These are phyloP conservation scores for Oreochromis mossambicus DNA, from an alignment of 2,797 vertebrate species.

Conservation along the genomic window DNA sequence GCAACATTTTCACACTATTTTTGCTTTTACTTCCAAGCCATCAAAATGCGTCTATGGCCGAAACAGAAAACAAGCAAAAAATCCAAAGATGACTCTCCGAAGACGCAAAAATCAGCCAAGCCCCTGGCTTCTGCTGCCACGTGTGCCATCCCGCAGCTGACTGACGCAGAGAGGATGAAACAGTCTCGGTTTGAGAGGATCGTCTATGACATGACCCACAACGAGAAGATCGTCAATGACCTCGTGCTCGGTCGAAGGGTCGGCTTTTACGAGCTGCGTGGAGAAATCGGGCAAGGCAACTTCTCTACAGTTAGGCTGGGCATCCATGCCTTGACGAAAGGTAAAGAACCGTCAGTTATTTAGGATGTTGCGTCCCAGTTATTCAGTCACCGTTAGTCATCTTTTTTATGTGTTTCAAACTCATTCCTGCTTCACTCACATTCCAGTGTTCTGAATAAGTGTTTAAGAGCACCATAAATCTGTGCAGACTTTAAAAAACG, in stretches of 20 bases:
- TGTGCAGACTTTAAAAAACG: conserved; percentile 8
- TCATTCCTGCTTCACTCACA: background rate
- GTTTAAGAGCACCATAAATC: background rate
- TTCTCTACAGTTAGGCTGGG: conserved; percentile 79
- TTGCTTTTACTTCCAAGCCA: conserved; percentile 31
- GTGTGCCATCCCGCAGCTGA: conserved; percentile 37
- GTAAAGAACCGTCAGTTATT: conserved; percentile 37
- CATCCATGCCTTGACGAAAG: conserved; percentile 77
- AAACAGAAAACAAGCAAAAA: conserved; percentile 55
- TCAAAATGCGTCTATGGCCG: conserved; percentile 49
- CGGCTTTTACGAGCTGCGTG: conserved; percentile 79
- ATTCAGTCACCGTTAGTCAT: background rate
- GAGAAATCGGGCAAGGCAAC: conserved; percentile 77
- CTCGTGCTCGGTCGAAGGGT: conserved; percentile 70
- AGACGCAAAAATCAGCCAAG: conserved; percentile 13
- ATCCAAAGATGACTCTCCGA: conserved; percentile 21
- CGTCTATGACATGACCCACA: conserved; percentile 76
- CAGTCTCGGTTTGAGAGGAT: conserved; percentile 71
- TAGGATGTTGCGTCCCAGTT: background rate
- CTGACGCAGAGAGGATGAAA: conserved; percentile 49
- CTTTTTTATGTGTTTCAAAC: background rate
- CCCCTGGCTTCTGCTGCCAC: background rate
- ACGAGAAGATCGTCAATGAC: conserved; percentile 64
- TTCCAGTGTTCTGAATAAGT: background rate
- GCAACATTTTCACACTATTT: background rate